These are phyloP conservation scores for Dendrocincla tyrannina DNA, from an alignment of 2,797 vertebrate genomes.

Conservation along the genomic window DNA sequence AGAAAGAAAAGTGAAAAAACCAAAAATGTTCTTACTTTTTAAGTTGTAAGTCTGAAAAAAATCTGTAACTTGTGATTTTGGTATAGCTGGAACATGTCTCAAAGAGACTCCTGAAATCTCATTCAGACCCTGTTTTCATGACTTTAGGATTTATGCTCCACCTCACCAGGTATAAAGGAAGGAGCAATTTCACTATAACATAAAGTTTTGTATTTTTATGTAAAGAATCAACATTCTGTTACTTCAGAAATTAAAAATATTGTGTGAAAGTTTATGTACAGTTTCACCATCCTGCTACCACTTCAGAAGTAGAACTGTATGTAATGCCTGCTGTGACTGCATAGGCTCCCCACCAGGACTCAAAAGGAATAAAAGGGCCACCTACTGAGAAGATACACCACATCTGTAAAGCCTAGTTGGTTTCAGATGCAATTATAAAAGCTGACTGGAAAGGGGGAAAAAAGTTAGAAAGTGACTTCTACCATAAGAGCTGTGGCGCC, in stretches of 20 bases:
- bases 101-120: neutral
- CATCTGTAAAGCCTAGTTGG: neutral
- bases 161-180: neutral
- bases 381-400: neutral
- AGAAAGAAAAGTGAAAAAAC: neutral
- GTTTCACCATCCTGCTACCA: neutral
- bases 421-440: slow-evolving; percentile 18
- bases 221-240: neutral
- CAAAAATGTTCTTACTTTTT: neutral
- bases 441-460: neutral
- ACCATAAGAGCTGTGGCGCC: neutral
- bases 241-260: neutral
- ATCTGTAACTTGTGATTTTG: neutral
- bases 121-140: neutral
- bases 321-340: neutral
- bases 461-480: neutral
- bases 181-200: neutral
- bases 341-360: neutral
- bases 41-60: neutral
- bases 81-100: neutral
- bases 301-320: neutral
- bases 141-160: neutral
- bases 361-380: neutral
- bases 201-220: neutral
- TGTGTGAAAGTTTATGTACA: neutral